phyloP scores from a whole-genome alignment of 2,888 invertebrate species.

The Gordius sp. region DNA sequence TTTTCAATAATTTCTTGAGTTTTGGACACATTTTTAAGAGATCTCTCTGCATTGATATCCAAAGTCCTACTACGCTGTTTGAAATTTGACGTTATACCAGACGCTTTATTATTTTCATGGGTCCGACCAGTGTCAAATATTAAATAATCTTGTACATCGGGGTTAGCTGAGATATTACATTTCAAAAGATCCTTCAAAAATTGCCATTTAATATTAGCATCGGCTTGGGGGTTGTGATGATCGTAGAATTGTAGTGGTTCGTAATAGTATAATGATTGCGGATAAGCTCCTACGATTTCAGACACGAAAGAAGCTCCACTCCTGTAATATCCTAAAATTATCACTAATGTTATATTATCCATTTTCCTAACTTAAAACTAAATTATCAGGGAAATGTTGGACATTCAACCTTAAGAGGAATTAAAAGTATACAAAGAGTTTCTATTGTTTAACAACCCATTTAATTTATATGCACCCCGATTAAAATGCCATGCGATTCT shows the following conservation, averaged over 20 bases:
- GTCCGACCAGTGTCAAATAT: too few relatives aligned
- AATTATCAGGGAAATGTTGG: too few relatives aligned
- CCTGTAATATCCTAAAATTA: not conserved
- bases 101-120: not conserved
- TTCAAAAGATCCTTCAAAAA: not conserved
- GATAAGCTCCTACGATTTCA: not conserved
- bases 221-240: too few relatives aligned
- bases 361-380: too few relatives aligned
- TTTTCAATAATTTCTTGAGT: too few relatives aligned
- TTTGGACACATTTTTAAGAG: too few relatives aligned
- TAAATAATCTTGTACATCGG: not conserved
- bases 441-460: too few relatives aligned
- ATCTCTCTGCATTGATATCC: not conserved
- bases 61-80: not conserved
- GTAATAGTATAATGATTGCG: not conserved
- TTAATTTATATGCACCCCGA: too few relatives aligned
- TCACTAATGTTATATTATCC: not conserved
- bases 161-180: not conserved
- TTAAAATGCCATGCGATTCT: too few relatives aligned
- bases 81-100: not conserved
- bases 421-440: too few relatives aligned
- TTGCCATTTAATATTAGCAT: not conserved
- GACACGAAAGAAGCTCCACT: constrained; percentile 8
- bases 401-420: too few relatives aligned
- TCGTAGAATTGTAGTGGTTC: not conserved